Conservation (phyloP, 2,797 vertebrate species). For the Pseudocheirus occidentalis region DNA sequence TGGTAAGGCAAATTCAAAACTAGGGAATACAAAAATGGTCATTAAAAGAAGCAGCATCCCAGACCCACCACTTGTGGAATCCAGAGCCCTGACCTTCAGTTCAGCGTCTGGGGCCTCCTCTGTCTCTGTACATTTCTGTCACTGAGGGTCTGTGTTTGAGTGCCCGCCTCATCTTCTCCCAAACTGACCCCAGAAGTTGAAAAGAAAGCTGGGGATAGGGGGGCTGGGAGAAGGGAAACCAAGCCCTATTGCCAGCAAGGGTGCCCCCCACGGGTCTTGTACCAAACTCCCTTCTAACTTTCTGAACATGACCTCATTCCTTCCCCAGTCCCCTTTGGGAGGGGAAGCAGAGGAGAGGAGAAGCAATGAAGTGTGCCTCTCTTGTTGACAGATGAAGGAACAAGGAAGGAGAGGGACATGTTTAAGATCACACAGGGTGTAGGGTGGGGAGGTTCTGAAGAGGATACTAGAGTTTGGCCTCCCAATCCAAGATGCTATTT, state of each 20-base stretch:
- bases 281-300: conserved; percentile 40
- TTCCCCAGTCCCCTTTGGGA: conserved; percentile 50
- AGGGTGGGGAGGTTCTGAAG: not conserved
- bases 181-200: not conserved
- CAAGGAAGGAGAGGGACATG: conserved; percentile 51
- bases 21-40: not conserved
- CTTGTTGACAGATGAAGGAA: conserved; percentile 63
- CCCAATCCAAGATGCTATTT: not conserved
- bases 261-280: not conserved
- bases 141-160: not conserved
- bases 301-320: conserved; percentile 38
- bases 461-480: not conserved
- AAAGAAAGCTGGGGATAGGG: not conserved
- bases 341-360: conserved; percentile 76
- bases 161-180: not conserved
- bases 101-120: accelerated
- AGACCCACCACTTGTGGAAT: not conserved
- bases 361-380: conserved; percentile 64
- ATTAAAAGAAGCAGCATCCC: not conserved
- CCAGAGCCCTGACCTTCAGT: not conserved
- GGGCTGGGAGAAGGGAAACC: not conserved
- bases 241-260: not conserved
- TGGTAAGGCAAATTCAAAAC: not conserved
- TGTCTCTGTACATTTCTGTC: not conserved
- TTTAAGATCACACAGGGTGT: conserved; percentile 59